phyloP scores from a whole-genome alignment of 2,113 vertebrate genomes.

The Tinamus guttatus region DNA sequence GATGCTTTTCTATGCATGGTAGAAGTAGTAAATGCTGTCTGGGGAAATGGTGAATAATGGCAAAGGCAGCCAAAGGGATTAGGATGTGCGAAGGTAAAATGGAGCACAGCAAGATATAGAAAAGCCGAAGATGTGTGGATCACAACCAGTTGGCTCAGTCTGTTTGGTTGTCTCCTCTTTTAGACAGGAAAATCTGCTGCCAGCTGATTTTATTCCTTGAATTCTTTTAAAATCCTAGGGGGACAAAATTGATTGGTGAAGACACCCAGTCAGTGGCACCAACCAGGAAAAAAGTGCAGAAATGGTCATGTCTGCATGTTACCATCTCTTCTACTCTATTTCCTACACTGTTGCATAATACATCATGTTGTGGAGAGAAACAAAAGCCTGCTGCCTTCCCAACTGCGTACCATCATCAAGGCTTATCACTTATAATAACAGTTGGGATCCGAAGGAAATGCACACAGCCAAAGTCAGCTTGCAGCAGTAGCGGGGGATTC shows the following conservation, averaged over 20 bases:
- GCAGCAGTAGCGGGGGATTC: not conserved
- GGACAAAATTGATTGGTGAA: not conserved
- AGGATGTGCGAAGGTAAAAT: not conserved
- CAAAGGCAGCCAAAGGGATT: not conserved
- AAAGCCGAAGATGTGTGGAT: not conserved
- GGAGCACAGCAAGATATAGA: not conserved
- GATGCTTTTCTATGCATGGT: conserved; percentile 33
- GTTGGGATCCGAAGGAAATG: not conserved
- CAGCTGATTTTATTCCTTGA: not conserved
- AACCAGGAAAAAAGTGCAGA: not conserved
- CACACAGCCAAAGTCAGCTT: not conserved
- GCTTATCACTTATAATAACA: not conserved
- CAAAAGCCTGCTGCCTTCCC: not conserved
- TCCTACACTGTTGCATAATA: not conserved
- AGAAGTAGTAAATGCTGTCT: conserved; percentile 4
- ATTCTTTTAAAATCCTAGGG: not conserved
- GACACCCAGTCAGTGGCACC: not conserved
- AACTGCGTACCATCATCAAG: not conserved
- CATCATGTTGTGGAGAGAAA: not conserved
- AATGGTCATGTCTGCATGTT: not conserved
- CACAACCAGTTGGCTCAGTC: not conserved
- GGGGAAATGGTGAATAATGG: conserved; percentile 5
- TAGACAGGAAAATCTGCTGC: not conserved
- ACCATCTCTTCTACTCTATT: not conserved
- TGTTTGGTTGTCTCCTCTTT: not conserved